Conservation (phyloP, 1,140 invertebrate genomes). For the Polyergus mexicanus region DNA sequence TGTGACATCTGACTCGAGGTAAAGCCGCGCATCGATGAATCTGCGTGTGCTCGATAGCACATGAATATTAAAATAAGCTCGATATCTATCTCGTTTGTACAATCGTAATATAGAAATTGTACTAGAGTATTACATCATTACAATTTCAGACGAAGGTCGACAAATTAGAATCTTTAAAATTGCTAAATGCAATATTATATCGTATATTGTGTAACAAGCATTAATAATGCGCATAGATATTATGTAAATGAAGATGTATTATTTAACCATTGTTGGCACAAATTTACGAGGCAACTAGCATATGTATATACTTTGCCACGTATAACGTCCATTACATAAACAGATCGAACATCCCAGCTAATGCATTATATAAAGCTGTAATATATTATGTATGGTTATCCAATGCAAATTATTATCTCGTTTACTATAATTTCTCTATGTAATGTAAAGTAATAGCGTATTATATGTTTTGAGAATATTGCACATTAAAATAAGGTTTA, state of each 20-base stretch:
- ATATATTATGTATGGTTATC: background rate
- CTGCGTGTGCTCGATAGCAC: too few relatives aligned
- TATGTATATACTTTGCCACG: slow-evolving; percentile 17
- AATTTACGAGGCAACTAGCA: slow-evolving; percentile 34
- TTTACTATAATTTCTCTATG: background rate
- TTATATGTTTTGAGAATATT: background rate
- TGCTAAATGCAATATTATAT: background rate
- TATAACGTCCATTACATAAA: slow-evolving; percentile 18
- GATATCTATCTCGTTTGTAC: background rate
- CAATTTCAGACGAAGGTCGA: background rate
- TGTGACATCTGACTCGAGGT: background rate
- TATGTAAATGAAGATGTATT: slow-evolving; percentile 28
- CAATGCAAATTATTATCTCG: slow-evolving; percentile 17
- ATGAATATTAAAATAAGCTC: background rate
- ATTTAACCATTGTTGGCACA: slow-evolving; percentile 31
- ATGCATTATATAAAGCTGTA: slow-evolving; percentile 17
- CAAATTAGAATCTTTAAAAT: background rate
- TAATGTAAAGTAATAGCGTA: background rate
- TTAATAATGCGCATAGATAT: slow-evolving; percentile 15
- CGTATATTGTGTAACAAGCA: background rate
- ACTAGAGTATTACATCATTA: background rate
- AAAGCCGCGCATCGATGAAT: background rate
- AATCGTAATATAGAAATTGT: background rate
- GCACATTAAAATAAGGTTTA: background rate
- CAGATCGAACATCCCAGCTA: slow-evolving; percentile 29